Conservation (phyloP, 1,140 invertebrate genomes). For the Harlomillsia oculata region DNA sequence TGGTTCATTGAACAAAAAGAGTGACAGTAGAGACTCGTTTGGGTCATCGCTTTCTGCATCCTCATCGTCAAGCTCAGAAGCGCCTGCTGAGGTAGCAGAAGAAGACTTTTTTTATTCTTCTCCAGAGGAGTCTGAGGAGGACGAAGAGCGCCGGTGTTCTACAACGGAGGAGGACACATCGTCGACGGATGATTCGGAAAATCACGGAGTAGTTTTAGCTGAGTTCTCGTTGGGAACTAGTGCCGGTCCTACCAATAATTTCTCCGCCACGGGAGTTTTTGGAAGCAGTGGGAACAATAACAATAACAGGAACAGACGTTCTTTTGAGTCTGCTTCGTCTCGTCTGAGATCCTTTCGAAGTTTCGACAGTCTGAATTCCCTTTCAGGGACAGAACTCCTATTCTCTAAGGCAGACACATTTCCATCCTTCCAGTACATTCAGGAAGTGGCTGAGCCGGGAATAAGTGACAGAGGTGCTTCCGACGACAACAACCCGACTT, state of each 20-base stretch:
- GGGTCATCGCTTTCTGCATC: slow-evolving; percentile 8
- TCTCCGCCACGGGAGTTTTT: background rate
- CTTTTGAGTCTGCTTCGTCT: slow-evolving; percentile 25
- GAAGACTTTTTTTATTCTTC: slow-evolving; percentile 35
- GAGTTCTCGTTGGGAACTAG: slow-evolving; percentile 31
- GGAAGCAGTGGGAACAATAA: background rate
- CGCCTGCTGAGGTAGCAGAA: slow-evolving; percentile 31
- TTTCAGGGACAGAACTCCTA: slow-evolving; percentile 33
- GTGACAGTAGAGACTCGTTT: slow-evolving; percentile 7
- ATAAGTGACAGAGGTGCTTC: no score
- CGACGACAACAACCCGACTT: no score
- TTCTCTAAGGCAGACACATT: slow-evolving; percentile 35
- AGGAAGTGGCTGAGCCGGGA: slow-evolving; percentile 27
- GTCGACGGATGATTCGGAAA: slow-evolving; percentile 22
- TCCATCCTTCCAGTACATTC: slow-evolving; percentile 30
- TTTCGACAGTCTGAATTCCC: slow-evolving; percentile 32
- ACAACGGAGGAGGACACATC: slow-evolving; percentile 19
- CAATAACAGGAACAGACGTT: slow-evolving; percentile 14
- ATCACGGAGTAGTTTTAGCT: slow-evolving; percentile 28
- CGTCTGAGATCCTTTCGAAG: slow-evolving; percentile 30
- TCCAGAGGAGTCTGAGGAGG: slow-evolving; percentile 10
- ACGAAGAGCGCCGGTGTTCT: slow-evolving; percentile 13
- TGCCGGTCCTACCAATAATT: background rate
- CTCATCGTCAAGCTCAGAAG: slow-evolving; percentile 6
- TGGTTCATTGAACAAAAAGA: background rate